Conservation (phyloP, 2,888 invertebrate genomes). For the Altica lythri region DNA sequence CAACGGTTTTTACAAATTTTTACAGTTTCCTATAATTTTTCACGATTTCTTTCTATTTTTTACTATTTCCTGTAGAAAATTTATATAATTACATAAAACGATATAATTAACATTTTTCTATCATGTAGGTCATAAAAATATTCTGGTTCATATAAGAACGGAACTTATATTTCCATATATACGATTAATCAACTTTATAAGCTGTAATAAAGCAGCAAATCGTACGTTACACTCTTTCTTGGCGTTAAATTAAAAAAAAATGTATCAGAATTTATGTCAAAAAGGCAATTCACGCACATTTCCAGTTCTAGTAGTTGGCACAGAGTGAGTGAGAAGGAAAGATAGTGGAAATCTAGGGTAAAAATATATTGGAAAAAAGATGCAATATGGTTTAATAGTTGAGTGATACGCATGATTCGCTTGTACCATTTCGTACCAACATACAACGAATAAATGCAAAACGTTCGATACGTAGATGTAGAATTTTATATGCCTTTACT, state of each 20-base stretch:
- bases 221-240: neutral
- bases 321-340: slow-evolving; percentile 1
- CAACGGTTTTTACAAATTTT: too few relatives aligned
- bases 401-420: slow-evolving; percentile 46
- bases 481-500: slow-evolving; percentile 36
- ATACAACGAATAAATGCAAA: slow-evolving; percentile 40
- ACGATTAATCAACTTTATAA: slow-evolving; percentile 3
- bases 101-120: neutral
- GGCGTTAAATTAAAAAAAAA: neutral
- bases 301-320: slow-evolving; percentile 1
- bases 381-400: slow-evolving; percentile 40
- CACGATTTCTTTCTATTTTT: too few relatives aligned
- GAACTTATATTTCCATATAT: neutral
- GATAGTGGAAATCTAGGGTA: slow-evolving; percentile 14
- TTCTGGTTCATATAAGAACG: too few relatives aligned
- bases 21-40: too few relatives aligned
- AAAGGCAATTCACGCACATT: slow-evolving; percentile 1
- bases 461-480: slow-evolving; percentile 45
- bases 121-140: neutral
- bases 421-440: slow-evolving; percentile 51
- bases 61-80: neutral
- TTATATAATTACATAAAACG: too few relatives aligned
- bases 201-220: neutral
- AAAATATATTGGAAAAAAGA: slow-evolving; percentile 36
- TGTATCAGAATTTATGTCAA: slow-evolving; percentile 1